phyloP scores from a whole-genome alignment of 2,113 vertebrate species.

The Gallinago undulata region DNA sequence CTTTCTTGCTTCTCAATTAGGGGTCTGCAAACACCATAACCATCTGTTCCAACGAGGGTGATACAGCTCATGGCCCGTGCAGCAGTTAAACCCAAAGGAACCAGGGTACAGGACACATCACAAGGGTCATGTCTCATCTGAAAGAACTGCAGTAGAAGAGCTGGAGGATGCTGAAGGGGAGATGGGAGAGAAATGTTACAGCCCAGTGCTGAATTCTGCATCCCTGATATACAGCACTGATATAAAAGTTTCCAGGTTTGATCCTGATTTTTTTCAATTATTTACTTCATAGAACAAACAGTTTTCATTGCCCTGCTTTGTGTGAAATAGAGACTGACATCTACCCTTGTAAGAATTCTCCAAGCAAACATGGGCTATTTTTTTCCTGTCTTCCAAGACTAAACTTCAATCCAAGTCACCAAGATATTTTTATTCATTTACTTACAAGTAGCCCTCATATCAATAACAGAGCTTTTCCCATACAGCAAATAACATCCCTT shows the following conservation, averaged over 20 bases:
- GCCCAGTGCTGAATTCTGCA: neutral
- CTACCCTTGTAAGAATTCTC: neutral
- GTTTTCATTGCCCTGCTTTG: neutral
- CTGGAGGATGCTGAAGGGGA: neutral
- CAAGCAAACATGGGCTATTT: neutral
- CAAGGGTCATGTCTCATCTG: neutral
- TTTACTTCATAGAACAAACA: neutral
- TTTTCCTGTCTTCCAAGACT: neutral
- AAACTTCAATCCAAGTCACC: neutral
- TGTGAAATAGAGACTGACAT: neutral
- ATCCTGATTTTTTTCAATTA: neutral
- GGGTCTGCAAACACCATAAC: neutral
- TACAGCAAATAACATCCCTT: neutral
- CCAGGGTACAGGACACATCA: rapidly evolving
- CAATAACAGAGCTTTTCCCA: neutral
- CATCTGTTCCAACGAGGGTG: neutral
- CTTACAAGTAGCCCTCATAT: neutral
- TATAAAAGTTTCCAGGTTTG: neutral
- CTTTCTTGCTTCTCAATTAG: neutral
- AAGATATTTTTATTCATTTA: neutral
- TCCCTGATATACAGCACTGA: neutral
- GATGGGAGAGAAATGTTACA: neutral
- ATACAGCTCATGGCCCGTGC: neutral
- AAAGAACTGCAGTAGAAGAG: neutral
- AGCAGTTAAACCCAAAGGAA: neutral